A percentile compares a stretch with the other conserved stretches of the same genome.
Evolutionary conservation across 2,113 vertebrate species (phyloP).

Genomic region (Rhadina sibilatrix): DNA sequence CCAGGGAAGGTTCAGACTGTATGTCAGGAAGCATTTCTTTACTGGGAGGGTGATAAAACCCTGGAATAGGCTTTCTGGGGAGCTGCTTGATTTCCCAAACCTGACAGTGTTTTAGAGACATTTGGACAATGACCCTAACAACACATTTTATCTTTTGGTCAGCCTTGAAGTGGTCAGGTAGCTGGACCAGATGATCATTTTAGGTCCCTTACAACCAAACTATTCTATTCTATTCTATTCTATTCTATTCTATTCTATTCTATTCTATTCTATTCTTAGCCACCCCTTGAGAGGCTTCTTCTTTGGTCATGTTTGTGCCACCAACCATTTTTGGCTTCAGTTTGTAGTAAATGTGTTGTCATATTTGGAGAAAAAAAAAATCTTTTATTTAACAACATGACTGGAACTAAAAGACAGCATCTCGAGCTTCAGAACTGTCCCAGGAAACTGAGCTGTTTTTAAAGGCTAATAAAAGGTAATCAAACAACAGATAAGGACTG

Average conservation of each 20-base stretch:
- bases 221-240: not conserved
- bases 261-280: no score
- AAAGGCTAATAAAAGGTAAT: not conserved
- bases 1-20: not conserved
- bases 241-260: not conserved
- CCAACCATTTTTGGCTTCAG: not conserved
- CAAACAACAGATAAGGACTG: not conserved
- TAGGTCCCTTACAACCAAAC: not conserved
- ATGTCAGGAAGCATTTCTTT: not conserved
- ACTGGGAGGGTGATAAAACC: not conserved
- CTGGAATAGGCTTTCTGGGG: not conserved
- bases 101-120: not conserved
- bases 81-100: not conserved
- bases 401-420: not conserved
- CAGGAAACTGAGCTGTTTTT: not conserved
- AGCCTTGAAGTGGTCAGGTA: not conserved
- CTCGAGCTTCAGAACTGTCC: not conserved
- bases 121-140: not conserved
- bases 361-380: not conserved
- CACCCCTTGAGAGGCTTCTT: not conserved
- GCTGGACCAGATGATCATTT: not conserved
- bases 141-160: not conserved
- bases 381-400: not conserved
- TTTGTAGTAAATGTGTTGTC: not conserved
- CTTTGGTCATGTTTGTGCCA: not conserved